Percentiles rank a stretch among this genome's conserved stretches.
Conservation (phyloP, 1,140 invertebrate species). For the Calliphora vicina region DNA sequence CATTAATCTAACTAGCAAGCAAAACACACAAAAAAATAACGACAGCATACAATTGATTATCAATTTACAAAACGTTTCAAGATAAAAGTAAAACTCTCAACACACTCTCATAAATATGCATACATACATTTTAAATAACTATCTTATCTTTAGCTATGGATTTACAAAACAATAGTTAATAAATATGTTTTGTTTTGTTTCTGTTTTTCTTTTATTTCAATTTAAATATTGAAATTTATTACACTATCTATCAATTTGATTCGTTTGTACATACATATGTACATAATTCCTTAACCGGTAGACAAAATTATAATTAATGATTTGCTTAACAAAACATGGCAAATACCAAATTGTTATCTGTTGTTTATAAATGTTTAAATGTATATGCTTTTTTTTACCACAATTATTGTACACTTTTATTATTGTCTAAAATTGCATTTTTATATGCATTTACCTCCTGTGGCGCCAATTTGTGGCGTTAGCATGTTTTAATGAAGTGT, state of each 20-base stretch:
- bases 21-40: background rate
- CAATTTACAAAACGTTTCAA: background rate
- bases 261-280: too few species aligned
- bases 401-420: too few species aligned
- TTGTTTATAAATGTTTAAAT: background rate
- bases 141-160: background rate
- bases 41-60: background rate
- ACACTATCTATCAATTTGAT: background rate
- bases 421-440: background rate
- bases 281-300: background rate
- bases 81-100: background rate
- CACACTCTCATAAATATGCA: background rate
- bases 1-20: too few species aligned
- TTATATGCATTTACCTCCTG: background rate
- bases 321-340: background rate
- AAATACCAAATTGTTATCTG: background rate
- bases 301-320: background rate
- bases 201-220: background rate
- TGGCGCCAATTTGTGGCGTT: background rate
- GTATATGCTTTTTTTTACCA: too few species aligned
- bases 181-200: conserved; percentile 2
- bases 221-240: background rate
- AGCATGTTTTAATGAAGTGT: background rate
- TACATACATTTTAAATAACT: background rate
- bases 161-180: conserved; percentile 1